Base-by-base conservation (phyloP, 1,140 invertebrate species). In the Mactra quadrangularis region DNA sequence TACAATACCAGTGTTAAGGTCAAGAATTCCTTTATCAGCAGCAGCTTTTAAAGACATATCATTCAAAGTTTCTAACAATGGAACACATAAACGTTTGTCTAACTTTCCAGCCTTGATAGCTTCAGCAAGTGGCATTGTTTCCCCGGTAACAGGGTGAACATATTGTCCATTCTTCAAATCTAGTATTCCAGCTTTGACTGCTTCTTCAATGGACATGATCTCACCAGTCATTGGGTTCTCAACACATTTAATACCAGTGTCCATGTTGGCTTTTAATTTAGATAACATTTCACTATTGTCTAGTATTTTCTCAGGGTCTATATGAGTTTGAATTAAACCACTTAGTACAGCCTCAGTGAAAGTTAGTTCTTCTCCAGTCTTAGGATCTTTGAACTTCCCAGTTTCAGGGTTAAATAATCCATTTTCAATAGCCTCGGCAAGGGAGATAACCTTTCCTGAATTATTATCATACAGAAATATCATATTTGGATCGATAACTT, bases 401-500 rank as follows among this genome's bases (percentile, higher is more conserved):
- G 86, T 87, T 17, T 81, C 77, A 45, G 85, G 78, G 82, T 91
- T 87, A 68, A 89, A 89, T 17, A 87, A 75, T 0, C 90, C 90
- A 50, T 84, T 74, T 52, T 89, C 85, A 7, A 91, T 87, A 11
- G 90, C 91, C 35, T 84, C 45, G 25, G 86, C 77, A 9, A 92
- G 71, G 79, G 87, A 90, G 11, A 86, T 81, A 13, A 91, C 53
- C 72, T 87, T 87, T 17, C 89, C 86, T 22, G 83, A 70, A 29
- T 78, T 81, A 41, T 90, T 82, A 70, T 92, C 91, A 64, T 86
- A 91, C 38, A 91, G 86, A 77, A 88, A 92, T 0, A 88, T 85
- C 17, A 94, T 94, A 50, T 95, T 94, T n/a, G 96, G 95, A 93
- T 98, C 95, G 64, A 98, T 93, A 83, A 96, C 94, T 9, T 96